Base-by-base conservation (phyloP, 2,113 vertebrate genomes). In the Anser cygnoides region DNA sequence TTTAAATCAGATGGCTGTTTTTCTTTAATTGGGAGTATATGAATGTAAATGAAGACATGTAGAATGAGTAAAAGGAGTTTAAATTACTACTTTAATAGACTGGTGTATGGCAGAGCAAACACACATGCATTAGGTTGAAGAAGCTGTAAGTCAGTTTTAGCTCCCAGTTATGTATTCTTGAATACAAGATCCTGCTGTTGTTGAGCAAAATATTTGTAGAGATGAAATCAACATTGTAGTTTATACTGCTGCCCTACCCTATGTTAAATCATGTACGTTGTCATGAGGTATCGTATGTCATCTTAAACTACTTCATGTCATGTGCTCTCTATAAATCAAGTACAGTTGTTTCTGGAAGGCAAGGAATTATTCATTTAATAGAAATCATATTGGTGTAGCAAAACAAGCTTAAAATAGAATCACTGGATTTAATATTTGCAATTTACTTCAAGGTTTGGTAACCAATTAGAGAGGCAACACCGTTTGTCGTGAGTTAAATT, bases 321-420 rank as follows among this genome's bases (percentile, higher is more conserved):
- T 84, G 72, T 71, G 76, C 78, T 81, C 75, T 28, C 79, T 81
- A 3, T 72, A 95, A 95, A 96, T 96, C 79, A 83, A 90, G 50
- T 79, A 58, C 90, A 90, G 94, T 95, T 91, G 71, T 82, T 85
- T 92, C 58, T 95, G 84, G 54, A 95, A 93, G 90, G 80, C 68
- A 92, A 78, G 80, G 86, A 78, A 87, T 90, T 93, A 73, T 70
- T 94, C 52, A 22, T 90, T 71, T 94, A 86, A 93, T 78, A 44
- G 83, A 86, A 94, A 92, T 95, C 85, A 71, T 72, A 89, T 88
- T 96, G 90, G 63, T 91, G 1, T 67, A 88, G 92, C 75, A 74
- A 77, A 86, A 71, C 68, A 84, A 86, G 65, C 57, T 77, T 58
- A 39, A 86, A 83, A 74, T 49, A 77, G 46, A 41, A 71, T 70